Evolutionary conservation across 2,888 invertebrate species (phyloP).

Genomic region (Nymphalis c-album): DNA sequence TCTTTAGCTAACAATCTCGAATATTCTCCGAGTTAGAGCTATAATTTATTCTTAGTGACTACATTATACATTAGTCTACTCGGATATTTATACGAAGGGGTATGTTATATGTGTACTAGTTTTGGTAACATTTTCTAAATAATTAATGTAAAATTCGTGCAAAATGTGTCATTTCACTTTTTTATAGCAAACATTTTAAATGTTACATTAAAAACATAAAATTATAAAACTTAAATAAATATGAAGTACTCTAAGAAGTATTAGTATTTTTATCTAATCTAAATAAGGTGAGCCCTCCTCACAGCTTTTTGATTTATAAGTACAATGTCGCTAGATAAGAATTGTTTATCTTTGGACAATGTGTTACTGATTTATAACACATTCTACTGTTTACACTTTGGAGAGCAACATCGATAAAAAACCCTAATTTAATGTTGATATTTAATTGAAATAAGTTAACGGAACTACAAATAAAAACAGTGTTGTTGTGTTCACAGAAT

Average conservation of each 20-base stretch:
- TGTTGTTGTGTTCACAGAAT: too few species aligned
- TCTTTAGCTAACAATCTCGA: constrained; percentile 28
- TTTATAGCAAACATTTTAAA: neutral
- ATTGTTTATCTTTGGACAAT: constrained; percentile 64
- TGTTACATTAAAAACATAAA: too few species aligned
- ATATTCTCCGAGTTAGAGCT: constrained; percentile 17
- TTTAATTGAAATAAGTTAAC: neutral
- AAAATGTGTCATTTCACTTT: neutral
- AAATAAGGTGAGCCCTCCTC: constrained; percentile 55
- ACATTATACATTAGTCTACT: neutral
- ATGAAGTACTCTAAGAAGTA: neutral
- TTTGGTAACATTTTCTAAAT: neutral
- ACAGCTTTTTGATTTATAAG: constrained; percentile 74
- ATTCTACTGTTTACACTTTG: constrained; percentile 18
- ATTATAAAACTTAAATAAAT: neutral
- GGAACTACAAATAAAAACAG: too few species aligned
- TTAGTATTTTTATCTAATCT: constrained; percentile 14
- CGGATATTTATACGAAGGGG: neutral
- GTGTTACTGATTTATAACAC: constrained; percentile 58
- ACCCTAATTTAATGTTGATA: neutral
- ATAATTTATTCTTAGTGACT: constrained; percentile 22
- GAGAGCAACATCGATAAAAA: constrained; percentile 4
- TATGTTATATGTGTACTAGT: neutral
- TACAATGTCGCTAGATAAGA: constrained; percentile 59
- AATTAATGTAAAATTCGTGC: neutral